phyloP scores from a whole-genome alignment of 2,797 vertebrate species.

The Enteromius unitaeniatus region DNA sequence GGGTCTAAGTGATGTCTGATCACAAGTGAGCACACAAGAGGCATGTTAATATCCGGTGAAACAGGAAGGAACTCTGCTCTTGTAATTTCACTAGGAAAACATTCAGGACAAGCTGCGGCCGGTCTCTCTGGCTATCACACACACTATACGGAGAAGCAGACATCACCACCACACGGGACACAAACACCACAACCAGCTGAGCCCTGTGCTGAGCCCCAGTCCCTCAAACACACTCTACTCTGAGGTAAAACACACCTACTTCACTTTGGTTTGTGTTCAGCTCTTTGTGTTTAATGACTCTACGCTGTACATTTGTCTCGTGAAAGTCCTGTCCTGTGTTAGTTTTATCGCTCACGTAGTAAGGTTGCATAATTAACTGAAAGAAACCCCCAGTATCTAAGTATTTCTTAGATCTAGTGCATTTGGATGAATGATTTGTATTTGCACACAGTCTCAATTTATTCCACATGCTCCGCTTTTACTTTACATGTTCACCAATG shows the following conservation, averaged over 20 bases:
- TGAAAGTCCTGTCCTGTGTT: not conserved
- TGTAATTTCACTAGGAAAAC: constrained; percentile 71
- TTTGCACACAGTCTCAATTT: not conserved
- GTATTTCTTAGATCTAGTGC: not conserved
- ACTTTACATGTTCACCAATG: not conserved
- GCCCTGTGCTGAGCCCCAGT: constrained; percentile 82
- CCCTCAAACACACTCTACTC: constrained; percentile 81
- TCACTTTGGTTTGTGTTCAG: not conserved
- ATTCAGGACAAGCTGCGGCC: constrained; percentile 91
- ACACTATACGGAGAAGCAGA: constrained; percentile 80
- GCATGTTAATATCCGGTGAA: not conserved
- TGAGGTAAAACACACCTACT: constrained; percentile 77
- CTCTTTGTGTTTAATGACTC: not conserved
- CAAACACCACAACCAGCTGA: constrained; percentile 77
- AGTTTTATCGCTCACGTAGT: not conserved
- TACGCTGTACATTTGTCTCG: not conserved
- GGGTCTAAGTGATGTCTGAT: not conserved
- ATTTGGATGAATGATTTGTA: not conserved
- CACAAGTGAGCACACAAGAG: not conserved
- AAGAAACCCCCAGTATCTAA: not conserved
- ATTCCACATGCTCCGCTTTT: not conserved
- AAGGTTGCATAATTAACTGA: not conserved
- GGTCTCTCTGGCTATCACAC: constrained; percentile 84
- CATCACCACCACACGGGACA: constrained; percentile 70
- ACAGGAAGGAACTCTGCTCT: not conserved